Evolutionary conservation across 2,888 invertebrate genomes (phyloP).

Genomic region (Agonopterix heracliana): DNA sequence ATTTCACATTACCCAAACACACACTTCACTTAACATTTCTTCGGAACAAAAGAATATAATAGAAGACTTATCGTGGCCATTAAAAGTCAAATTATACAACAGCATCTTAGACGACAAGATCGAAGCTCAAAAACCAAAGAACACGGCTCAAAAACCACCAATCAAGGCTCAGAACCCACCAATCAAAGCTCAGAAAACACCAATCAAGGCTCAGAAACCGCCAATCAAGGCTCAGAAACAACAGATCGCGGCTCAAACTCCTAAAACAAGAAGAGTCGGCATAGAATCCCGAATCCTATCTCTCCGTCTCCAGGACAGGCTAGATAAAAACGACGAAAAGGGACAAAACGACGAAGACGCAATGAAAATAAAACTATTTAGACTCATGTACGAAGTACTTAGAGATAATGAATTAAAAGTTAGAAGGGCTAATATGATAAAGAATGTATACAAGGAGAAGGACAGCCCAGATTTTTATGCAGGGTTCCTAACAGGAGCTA

Average conservation of each 20-base stretch:
- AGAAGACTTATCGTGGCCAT: conserved; percentile 22
- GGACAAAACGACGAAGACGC: conserved; percentile 30
- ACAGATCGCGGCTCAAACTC: background rate
- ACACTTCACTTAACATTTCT: background rate
- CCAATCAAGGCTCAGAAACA: too few species aligned
- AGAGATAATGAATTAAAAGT: conserved; percentile 40
- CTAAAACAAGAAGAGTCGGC: background rate
- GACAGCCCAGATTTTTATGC: conserved; percentile 44
- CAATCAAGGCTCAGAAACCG: background rate
- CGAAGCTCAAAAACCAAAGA: background rate
- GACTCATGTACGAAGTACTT: conserved; percentile 55
- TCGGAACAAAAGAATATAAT: background rate
- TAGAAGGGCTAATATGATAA: conserved; percentile 44
- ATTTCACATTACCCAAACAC: too few species aligned
- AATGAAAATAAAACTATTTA: conserved; percentile 51
- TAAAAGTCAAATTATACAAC: background rate
- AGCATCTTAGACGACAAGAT: background rate
- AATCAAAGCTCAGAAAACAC: background rate
- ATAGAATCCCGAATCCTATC: background rate
- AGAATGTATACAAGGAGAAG: conserved; percentile 30
- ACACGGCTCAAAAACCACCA: background rate
- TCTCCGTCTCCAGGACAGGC: background rate
- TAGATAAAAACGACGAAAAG: background rate
- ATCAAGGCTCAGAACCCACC: background rate
- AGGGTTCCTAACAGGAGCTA: conserved; percentile 46